Evolutionary conservation across 2,888 invertebrate species (phyloP).

Genomic region (Aethes cnicana): DNA sequence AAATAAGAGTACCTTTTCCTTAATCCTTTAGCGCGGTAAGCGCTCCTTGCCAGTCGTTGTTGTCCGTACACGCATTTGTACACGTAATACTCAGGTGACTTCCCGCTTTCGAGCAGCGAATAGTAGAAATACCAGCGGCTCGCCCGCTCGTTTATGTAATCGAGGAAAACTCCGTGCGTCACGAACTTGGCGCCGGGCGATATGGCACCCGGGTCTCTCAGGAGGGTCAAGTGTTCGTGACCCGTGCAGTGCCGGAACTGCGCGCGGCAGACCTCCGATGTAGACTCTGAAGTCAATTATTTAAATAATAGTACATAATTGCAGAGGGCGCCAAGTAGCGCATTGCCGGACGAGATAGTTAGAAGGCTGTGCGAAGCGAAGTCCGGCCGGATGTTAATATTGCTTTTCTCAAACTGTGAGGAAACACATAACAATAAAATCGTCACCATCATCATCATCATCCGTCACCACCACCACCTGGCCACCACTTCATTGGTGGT

Average conservation of each 20-base stretch:
- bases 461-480: no score
- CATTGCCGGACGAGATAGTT: no score
- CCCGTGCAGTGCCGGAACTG: constrained; percentile 8
- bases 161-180: constrained; percentile 8
- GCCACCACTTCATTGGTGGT: no score
- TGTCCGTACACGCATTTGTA: constrained; percentile 25
- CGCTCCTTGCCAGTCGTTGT: constrained; percentile 7
- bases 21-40: constrained; percentile 18
- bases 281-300: constrained; percentile 9
- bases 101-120: constrained; percentile 19
- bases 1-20: constrained; percentile 8
- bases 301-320: no score
- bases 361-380: no score
- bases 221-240: constrained; percentile 1
- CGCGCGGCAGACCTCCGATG: not conserved
- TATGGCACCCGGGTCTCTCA: not conserved
- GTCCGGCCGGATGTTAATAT: no score
- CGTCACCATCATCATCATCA: no score
- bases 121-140: constrained; percentile 25
- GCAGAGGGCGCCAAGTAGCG: not conserved
- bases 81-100: constrained; percentile 12
- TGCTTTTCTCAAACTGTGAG: no score
- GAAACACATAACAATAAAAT: no score
- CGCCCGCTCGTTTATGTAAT: constrained; percentile 17
- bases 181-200: constrained; percentile 16